Percentiles rank a stretch among this genome's conserved stretches.
phyloP scores from a whole-genome alignment of 1,140 invertebrate genomes.

The Solen grandis region DNA sequence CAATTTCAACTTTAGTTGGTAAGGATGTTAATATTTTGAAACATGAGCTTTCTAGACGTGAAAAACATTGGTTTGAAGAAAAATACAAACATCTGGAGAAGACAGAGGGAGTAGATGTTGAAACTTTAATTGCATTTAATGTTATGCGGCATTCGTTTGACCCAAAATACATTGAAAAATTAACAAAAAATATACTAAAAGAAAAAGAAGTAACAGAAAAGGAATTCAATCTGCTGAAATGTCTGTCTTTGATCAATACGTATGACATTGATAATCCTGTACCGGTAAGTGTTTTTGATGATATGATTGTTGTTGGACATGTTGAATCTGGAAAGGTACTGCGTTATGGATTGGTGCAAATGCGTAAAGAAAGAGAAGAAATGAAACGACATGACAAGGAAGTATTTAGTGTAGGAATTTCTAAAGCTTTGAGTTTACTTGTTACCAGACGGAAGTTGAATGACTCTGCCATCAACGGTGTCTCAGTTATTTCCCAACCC shows the following conservation, averaged over 20 bases:
- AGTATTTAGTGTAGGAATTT: slow-evolving; percentile 12
- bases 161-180: slow-evolving; percentile 7
- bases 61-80: slow-evolving; percentile 31
- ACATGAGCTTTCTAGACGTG: slow-evolving; percentile 6
- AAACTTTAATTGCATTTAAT: slow-evolving; percentile 36
- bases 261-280: slow-evolving; percentile 42
- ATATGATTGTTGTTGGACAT: slow-evolving; percentile 14
- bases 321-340: slow-evolving; percentile 1
- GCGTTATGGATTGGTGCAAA: slow-evolving; percentile 27
- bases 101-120: slow-evolving; percentile 10
- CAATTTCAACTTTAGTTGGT: neutral
- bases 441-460: neutral
- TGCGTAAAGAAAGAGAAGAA: neutral
- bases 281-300: slow-evolving; percentile 26
- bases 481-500: slow-evolving; percentile 28
- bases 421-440: slow-evolving; percentile 24
- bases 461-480: slow-evolving; percentile 12
- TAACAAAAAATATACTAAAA: slow-evolving; percentile 8
- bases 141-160: slow-evolving; percentile 45
- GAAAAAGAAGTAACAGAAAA: slow-evolving; percentile 22
- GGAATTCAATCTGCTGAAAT: slow-evolving; percentile 17
- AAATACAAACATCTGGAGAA: slow-evolving; percentile 31
- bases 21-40: neutral
- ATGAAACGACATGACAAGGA: neutral
- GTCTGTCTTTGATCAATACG: slow-evolving; percentile 5